A percentile compares a stretch with the other conserved stretches of the same genome.
phyloP scores from a whole-genome alignment of 2,888 invertebrate genomes.

The Neoitamus cyanurus region DNA sequence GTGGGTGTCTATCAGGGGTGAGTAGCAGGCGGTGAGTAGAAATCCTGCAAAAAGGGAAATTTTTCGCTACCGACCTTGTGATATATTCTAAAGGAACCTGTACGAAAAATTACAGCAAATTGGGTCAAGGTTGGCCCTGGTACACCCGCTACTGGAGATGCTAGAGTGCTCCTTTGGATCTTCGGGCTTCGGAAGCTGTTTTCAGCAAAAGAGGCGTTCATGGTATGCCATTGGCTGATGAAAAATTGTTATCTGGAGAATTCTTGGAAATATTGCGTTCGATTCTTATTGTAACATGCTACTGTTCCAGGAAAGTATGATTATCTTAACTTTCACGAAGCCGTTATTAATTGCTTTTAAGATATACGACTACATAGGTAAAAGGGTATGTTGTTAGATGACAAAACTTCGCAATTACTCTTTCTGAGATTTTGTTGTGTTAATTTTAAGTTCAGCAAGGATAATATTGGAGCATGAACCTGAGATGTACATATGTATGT shows the following conservation, averaged over 20 bases:
- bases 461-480: no score
- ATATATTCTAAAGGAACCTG: slow-evolving; percentile 4
- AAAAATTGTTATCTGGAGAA: neutral
- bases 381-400: no score
- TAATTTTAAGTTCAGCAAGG: no score
- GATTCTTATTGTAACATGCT: neutral
- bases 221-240: neutral
- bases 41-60: slow-evolving; percentile 16
- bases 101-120: neutral
- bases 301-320: neutral
- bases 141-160: neutral
- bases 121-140: neutral
- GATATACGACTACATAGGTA: no score
- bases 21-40: neutral
- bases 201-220: neutral
- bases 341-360: neutral
- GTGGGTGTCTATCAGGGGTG: neutral
- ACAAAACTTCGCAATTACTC: no score
- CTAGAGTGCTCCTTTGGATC: neutral
- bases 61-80: slow-evolving; percentile 30
- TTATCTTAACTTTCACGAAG: neutral
- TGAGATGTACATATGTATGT: no score
- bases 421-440: no score
- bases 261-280: neutral
- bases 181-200: neutral